Percentiles rank a stretch among this genome's conserved stretches.
Evolutionary conservation across 2,113 vertebrate genomes (phyloP).

Genomic region (Aramus guarauna): DNA sequence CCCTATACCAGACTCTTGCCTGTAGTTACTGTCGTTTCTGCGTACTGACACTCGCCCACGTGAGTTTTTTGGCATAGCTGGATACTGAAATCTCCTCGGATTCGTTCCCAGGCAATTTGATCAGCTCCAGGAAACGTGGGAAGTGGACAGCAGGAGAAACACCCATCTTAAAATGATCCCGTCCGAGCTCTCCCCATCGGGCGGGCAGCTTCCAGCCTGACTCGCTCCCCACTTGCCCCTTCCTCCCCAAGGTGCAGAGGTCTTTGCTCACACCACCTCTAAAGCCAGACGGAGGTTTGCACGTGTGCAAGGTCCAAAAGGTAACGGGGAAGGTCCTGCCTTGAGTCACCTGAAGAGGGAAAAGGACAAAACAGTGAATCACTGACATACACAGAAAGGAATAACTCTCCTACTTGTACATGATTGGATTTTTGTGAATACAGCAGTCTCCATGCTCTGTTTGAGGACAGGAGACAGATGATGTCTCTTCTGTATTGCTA

Average conservation of each 20-base stretch:
- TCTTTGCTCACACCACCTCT: rapidly evolving
- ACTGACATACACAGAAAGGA: background rate
- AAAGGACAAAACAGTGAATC: background rate
- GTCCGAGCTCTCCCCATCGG: rapidly evolving
- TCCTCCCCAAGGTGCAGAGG: background rate
- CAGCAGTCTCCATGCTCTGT: background rate
- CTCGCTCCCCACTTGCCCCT: rapidly evolving
- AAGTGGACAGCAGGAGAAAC: background rate
- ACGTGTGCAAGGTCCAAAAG: no score
- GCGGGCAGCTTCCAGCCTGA: background rate
- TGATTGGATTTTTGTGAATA: background rate
- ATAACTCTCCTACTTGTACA: background rate
- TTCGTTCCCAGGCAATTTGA: background rate
- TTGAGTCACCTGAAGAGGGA: background rate
- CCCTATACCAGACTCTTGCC: background rate
- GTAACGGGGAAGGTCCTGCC: background rate
- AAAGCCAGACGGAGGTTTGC: background rate
- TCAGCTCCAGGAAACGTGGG: background rate
- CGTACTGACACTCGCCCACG: rapidly evolving
- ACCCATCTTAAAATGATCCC: background rate
- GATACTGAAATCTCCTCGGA: background rate
- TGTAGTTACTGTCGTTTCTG: background rate
- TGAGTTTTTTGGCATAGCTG: background rate
- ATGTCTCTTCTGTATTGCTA: background rate
- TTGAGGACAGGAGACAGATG: background rate